Evolutionary conservation across 2,797 vertebrate genomes (phyloP).

Genomic region (Malacoctenus gilli): DNA sequence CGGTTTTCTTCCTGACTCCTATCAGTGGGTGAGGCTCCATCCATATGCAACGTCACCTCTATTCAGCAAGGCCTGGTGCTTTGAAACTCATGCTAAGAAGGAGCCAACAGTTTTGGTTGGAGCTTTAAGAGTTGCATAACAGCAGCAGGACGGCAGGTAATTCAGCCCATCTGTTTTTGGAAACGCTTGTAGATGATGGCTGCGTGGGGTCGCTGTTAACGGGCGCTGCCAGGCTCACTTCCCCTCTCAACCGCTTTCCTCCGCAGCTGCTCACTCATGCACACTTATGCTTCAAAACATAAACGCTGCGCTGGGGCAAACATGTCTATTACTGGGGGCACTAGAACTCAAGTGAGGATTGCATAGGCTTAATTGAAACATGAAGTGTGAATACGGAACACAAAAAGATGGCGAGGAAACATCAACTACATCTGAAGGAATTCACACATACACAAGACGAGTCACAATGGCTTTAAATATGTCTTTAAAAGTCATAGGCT

Average conservation of each 20-base stretch:
- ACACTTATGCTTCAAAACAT: conserved; percentile 32
- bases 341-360: conserved; percentile 1
- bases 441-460: neutral
- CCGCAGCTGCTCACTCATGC: conserved; percentile 48
- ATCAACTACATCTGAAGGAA: neutral
- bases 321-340: conserved; percentile 20
- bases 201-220: conserved; percentile 54
- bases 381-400: conserved; percentile 20
- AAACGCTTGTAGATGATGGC: conserved; percentile 57
- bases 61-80: conserved; percentile 32
- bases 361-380: conserved; percentile 22
- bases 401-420: neutral
- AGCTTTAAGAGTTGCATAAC: conserved; percentile 53
- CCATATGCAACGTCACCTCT: conserved; percentile 22
- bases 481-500: no score
- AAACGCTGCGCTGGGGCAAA: conserved; percentile 2
- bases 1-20: neutral
- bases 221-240: conserved; percentile 37
- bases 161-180: conserved; percentile 64
- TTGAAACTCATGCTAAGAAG: conserved; percentile 33
- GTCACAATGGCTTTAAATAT: no score
- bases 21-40: conserved; percentile 12
- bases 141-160: conserved; percentile 61
- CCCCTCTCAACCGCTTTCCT: conserved; percentile 1
- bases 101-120: conserved; percentile 52